A percentile compares a stretch with the other conserved stretches of the same genome.
phyloP scores from a whole-genome alignment of 23 tunicate genomes.

The Aplidium turbinatum region DNA sequence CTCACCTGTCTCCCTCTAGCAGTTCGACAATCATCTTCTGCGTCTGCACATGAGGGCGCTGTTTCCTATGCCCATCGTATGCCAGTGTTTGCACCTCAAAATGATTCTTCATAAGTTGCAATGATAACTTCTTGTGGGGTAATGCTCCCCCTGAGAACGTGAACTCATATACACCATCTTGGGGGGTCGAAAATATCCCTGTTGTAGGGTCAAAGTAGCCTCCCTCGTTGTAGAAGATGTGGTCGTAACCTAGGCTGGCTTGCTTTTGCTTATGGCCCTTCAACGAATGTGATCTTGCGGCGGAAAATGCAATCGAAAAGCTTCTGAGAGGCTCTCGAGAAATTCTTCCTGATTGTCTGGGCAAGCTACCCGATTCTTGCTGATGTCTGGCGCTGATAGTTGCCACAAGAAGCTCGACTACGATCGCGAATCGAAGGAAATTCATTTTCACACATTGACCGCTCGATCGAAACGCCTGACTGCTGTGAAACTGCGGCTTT shows the following conservation, averaged over 20 bases:
- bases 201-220: slow-evolving; percentile 34
- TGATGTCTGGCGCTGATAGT: too few species aligned
- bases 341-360: too few species aligned
- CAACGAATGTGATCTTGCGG: slow-evolving; percentile 18
- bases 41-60: slow-evolving; percentile 25
- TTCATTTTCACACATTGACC: too few species aligned
- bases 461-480: too few species aligned
- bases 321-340: too few species aligned
- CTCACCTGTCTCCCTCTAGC: slow-evolving; percentile 46
- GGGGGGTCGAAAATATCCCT: slow-evolving; percentile 50
- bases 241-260: slow-evolving; percentile 23
- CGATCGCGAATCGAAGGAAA: too few species aligned
- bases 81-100: slow-evolving; percentile 50
- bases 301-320: slow-evolving; percentile 46
- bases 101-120: slow-evolving; percentile 67
- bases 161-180: slow-evolving; percentile 47
- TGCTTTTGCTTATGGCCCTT: slow-evolving; percentile 49
- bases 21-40: slow-evolving; percentile 43
- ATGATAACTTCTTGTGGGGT: slow-evolving; percentile 27
- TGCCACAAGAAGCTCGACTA: too few species aligned
- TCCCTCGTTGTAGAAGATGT: slow-evolving; percentile 28
- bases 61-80: slow-evolving; percentile 51
- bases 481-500: too few species aligned
- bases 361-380: too few species aligned
- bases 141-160: slow-evolving; percentile 40